These are phyloP conservation scores for Drusus annulatus DNA, from an alignment of 1,140 invertebrate species.

Conservation along the genomic window DNA sequence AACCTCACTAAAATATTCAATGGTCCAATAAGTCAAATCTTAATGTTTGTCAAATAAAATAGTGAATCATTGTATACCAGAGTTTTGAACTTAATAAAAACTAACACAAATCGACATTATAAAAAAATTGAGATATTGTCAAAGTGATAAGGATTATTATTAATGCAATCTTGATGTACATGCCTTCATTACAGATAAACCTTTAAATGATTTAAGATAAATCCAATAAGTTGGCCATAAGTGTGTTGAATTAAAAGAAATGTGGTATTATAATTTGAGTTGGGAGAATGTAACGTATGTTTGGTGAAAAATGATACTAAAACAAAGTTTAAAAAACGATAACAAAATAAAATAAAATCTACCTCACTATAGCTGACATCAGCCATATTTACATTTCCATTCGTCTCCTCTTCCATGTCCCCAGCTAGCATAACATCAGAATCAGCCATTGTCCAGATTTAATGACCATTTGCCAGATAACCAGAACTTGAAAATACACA, in stretches of 20 bases:
- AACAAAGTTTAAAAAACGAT: constrained; percentile 27
- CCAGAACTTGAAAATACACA: constrained; percentile 47
- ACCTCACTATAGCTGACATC: constrained; percentile 47
- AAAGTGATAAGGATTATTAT: constrained; percentile 4
- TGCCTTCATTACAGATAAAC: background rate
- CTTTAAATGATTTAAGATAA: background rate
- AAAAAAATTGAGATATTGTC: too few relatives aligned
- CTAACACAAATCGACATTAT: too few relatives aligned
- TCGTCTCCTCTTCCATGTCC: constrained; percentile 51
- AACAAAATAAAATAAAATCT: constrained; percentile 38
- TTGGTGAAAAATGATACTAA: constrained; percentile 4
- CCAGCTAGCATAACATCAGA: constrained; percentile 46
- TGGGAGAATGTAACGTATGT: background rate
- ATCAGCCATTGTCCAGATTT: constrained; percentile 47
- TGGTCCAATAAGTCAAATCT: background rate
- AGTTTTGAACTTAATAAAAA: too few relatives aligned
- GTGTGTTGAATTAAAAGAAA: too few relatives aligned
- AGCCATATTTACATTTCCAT: constrained; percentile 44
- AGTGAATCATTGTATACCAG: too few relatives aligned
- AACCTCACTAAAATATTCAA: background rate
- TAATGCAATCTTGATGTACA: constrained; percentile 16
- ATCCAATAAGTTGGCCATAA: background rate
- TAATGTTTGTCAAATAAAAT: background rate
- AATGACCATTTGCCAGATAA: constrained; percentile 47
- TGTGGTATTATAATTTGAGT: too few relatives aligned